Conservation (phyloP, 2,888 invertebrate genomes). For the Monoplex corrugatus region DNA sequence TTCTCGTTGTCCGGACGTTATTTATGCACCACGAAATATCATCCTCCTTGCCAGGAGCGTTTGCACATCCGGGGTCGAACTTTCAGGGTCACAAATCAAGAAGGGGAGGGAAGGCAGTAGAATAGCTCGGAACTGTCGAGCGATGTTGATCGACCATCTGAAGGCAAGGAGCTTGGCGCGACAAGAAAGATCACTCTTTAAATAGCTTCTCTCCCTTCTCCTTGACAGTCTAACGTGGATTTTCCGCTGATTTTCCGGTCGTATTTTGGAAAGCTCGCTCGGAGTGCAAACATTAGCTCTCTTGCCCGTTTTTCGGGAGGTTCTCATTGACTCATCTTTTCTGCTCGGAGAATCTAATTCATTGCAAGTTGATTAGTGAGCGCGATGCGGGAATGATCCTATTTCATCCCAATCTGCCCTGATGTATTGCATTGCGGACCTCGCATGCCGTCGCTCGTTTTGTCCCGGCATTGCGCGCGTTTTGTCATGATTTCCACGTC, state of each 20-base stretch:
- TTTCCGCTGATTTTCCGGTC: not conserved
- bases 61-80: not conserved
- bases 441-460: slow-evolving; percentile 15
- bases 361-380: slow-evolving; percentile 45
- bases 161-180: not conserved
- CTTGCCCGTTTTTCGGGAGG: not conserved
- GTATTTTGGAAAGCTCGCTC: not conserved
- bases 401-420: slow-evolving; percentile 44
- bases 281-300: slow-evolving; percentile 8
- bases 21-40: slow-evolving; percentile 21
- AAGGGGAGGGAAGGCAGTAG: no score
- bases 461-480: not conserved
- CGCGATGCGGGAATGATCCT: slow-evolving; percentile 26
- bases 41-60: slow-evolving; percentile 13
- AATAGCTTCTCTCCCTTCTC: not conserved
- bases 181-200: slow-evolving; percentile 40
- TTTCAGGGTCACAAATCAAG: slow-evolving; percentile 23
- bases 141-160: slow-evolving; percentile 12
- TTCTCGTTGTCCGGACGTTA: not conserved
- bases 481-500: no score
- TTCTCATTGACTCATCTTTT: slow-evolving; percentile 39
- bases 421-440: slow-evolving; percentile 34
- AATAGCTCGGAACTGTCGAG: not conserved
- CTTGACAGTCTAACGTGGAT: not conserved
- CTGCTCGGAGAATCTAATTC: slow-evolving; percentile 43